Base-by-base conservation (phyloP, 2,888 invertebrate species). In the Gonocerus acuteangulatus region DNA sequence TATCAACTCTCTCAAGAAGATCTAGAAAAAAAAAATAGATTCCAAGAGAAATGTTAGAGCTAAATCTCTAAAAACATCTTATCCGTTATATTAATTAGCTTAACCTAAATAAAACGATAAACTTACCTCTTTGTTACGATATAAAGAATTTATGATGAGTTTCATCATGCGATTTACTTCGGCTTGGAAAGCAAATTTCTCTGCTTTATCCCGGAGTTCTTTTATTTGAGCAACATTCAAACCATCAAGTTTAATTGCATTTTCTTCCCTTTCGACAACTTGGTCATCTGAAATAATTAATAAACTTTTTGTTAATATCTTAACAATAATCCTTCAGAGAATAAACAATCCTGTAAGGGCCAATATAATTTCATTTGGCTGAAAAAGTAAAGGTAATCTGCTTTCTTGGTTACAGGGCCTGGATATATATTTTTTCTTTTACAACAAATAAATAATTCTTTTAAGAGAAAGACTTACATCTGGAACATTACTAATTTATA, bases 141-240 rank as follows among this genome's bases (percentile, higher is more conserved):
- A 99, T 7, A 99, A 80, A 7, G 99, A 99, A 78, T 99, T 99
- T 74, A 99, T 99, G 76, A 99, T 99, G 63, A 99, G 83, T 76
- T 99, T 99, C 99, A 99, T 99, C 95, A 99, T 96, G 62, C 97
- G 88, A 78, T 95, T 95, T 44, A 99, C 99, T 78, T 99, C 99
- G 0, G 99, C 95, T 79, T 99, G 93, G 80, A 96, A 97, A 22
- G 84, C 82, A 73, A 84, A 88, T 74, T 89, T 92, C 73, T 91
- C 88, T 1, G 95, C 86, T 72, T 86, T 87, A 48, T 92, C 93
- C 64, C 90, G 79, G 47, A 99, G 75, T 77, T 96, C 92, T 70
- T 90, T 91, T 73, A 95, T 79, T 77, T 99, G 93, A 16, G 95
- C 89, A 16, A 92, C 92, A 78, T 89, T 96, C 62, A 99, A 79